phyloP scores from a whole-genome alignment of 2,113 vertebrate species.

The Thinocorus orbignyianus region DNA sequence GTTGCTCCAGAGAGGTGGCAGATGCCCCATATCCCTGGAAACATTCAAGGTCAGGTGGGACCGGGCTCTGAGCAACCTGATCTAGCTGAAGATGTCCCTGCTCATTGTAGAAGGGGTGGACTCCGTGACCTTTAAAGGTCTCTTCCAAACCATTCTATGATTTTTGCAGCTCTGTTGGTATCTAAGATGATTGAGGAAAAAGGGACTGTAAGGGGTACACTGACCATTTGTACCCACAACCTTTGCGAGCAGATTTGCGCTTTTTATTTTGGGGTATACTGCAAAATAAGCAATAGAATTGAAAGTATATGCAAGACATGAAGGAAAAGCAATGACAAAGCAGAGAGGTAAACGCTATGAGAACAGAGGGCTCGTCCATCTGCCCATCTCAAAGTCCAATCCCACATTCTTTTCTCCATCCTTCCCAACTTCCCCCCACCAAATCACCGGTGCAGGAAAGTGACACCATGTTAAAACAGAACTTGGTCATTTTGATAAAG shows the following conservation, averaged over 20 bases:
- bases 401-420: background rate
- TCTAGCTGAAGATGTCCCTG: background rate
- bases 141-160: background rate
- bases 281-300: background rate
- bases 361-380: background rate
- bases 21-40: background rate
- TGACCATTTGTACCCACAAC: background rate
- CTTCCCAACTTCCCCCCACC: too few species aligned
- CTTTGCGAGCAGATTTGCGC: background rate
- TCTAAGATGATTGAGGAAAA: accelerated
- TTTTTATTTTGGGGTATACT: background rate
- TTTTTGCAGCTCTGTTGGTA: background rate
- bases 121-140: background rate
- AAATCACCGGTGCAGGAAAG: background rate
- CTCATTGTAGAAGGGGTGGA: background rate
- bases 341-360: background rate
- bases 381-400: background rate
- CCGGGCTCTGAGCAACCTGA: background rate
- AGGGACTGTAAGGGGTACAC: background rate
- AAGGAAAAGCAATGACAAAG: background rate
- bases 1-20: background rate
- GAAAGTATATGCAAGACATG: background rate
- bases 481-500: background rate
- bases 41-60: background rate
- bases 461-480: background rate